Conservation (phyloP, 2,797 vertebrate species). For the Coreius guichenoti region DNA sequence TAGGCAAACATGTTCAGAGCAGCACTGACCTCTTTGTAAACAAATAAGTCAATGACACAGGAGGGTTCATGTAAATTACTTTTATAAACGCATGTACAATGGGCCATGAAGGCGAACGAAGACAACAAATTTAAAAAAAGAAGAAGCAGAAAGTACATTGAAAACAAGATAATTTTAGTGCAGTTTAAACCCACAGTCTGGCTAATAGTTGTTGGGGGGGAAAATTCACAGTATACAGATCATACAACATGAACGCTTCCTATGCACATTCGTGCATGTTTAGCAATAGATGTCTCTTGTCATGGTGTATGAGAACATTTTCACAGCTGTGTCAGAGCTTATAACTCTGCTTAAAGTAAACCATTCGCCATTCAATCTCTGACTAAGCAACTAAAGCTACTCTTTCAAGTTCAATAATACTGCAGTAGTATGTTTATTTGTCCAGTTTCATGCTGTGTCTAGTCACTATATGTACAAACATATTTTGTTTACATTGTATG, state of each 20-base stretch:
- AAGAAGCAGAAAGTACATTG: neutral
- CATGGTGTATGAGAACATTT: neutral
- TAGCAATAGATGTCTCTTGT: neutral
- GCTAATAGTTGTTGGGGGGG: neutral
- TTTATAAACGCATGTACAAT: slow-evolving; percentile 30
- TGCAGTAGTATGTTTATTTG: slow-evolving; percentile 9
- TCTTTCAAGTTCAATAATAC: neutral
- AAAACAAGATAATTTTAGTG: slow-evolving; percentile 3
- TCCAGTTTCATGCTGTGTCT: neutral
- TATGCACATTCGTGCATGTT: neutral
- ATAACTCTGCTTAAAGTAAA: neutral
- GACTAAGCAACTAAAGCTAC: neutral
- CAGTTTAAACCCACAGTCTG: neutral
- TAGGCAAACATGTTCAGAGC: neutral
- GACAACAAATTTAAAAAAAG: neutral
- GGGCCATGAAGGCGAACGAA: neutral
- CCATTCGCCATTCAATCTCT: neutral
- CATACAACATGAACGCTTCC: neutral
- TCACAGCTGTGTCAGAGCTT: neutral
- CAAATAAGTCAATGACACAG: slow-evolving; percentile 3
- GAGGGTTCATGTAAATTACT: neutral
- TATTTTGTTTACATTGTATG: neutral
- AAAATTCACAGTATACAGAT: slow-evolving; percentile 16
- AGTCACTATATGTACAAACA: neutral
- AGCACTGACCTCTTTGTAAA: neutral